Evolutionary conservation across 1,140 invertebrate species (phyloP).

Genomic region (Helicoverpa zea): DNA sequence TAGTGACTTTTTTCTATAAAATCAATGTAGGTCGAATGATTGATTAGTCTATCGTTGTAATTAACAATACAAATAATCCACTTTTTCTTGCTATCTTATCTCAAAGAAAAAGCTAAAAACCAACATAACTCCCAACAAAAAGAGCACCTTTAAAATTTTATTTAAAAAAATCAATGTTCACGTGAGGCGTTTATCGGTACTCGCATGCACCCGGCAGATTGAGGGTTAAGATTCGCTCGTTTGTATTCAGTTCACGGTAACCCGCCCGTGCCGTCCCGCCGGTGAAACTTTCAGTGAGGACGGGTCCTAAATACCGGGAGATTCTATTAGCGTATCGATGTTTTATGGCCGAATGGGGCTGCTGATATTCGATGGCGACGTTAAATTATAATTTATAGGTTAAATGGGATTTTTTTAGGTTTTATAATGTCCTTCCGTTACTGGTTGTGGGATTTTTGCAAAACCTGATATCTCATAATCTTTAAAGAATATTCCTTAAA

Average conservation of each 20-base stretch:
- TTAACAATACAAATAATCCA: too few relatives aligned
- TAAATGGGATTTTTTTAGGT: constrained; percentile 52
- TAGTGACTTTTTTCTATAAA: too few relatives aligned
- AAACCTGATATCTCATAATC: too few relatives aligned
- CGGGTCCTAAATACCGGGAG: constrained; percentile 72
- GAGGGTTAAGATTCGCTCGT: constrained; percentile 79
- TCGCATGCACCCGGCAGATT: constrained; percentile 75
- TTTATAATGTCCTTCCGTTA: constrained; percentile 47
- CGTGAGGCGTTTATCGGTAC: constrained; percentile 67
- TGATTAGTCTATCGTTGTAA: too few relatives aligned
- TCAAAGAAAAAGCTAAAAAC: not conserved
- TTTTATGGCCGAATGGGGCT: constrained; percentile 51
- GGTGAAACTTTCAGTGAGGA: constrained; percentile 65
- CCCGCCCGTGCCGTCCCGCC: constrained; percentile 63
- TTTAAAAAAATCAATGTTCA: constrained; percentile 78
- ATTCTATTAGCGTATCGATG: constrained; percentile 73
- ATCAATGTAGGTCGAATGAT: too few relatives aligned
- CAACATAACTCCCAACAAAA: not conserved
- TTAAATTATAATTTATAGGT: constrained; percentile 54
- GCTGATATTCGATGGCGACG: constrained; percentile 40
- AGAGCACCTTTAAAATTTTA: constrained; percentile 37
- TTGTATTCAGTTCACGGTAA: constrained; percentile 74
- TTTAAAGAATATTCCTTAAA: too few relatives aligned
- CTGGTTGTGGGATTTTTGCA: not conserved
- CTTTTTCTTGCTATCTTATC: too few relatives aligned